phyloP scores from a whole-genome alignment of 2,888 invertebrate genomes.

The Schrankia costaestrigalis region DNA sequence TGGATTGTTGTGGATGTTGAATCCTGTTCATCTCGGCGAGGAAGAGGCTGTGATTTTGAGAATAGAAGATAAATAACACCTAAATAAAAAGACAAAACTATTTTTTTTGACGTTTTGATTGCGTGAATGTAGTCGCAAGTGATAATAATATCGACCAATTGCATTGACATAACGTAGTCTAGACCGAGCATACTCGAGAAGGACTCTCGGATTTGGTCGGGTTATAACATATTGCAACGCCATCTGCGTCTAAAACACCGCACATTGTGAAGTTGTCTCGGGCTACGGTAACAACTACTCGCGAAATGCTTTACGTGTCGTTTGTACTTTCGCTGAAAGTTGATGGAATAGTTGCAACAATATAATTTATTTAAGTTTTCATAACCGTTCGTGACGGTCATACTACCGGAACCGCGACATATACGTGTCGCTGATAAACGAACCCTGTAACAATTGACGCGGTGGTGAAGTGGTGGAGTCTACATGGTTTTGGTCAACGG shows the following conservation, averaged over 20 bases:
- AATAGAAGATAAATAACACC: conserved; percentile 26
- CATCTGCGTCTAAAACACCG: conserved; percentile 53
- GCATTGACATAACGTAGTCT: conserved; percentile 34
- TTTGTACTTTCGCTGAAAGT: conserved; percentile 66
- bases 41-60: conserved; percentile 56
- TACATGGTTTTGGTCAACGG: conserved; percentile 67
- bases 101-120: conserved; percentile 60
- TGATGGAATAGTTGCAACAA: conserved; percentile 42
- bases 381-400: conserved; percentile 16
- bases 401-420: conserved; percentile 8
- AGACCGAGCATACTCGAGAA: conserved; percentile 23
- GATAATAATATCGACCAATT: conserved; percentile 42
- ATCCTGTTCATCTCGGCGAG: conserved; percentile 38
- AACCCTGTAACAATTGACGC: conserved; percentile 34
- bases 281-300: conserved; percentile 46
- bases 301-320: conserved; percentile 73
- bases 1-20: conserved; percentile 55
- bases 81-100: conserved; percentile 41
- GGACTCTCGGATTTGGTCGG: conserved; percentile 39
- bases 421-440: conserved; percentile 14
- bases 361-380: conserved; percentile 36
- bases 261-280: conserved; percentile 60
- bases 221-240: conserved; percentile 49
- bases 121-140: conserved; percentile 61
- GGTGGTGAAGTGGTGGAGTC: conserved; percentile 37